phyloP scores from a whole-genome alignment of 2,888 invertebrate genomes.

The Macaria notata region DNA sequence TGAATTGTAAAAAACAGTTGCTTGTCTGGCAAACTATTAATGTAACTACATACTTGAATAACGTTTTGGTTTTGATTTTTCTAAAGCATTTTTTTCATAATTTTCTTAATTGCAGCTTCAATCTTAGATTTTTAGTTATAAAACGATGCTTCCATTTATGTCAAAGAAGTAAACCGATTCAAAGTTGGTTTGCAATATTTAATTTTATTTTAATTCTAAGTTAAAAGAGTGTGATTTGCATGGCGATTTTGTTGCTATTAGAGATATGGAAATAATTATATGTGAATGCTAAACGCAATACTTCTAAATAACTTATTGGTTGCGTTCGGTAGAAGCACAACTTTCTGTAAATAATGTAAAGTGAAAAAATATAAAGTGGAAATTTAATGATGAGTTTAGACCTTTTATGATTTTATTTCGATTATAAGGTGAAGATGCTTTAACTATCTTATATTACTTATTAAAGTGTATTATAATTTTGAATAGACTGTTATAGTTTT shows the following conservation, averaged over 20 bases:
- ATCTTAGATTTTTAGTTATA: conserved; percentile 68
- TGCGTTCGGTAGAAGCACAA: conserved; percentile 58
- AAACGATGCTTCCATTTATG: conserved; percentile 82
- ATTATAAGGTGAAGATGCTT: conserved; percentile 81
- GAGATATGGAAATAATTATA: conserved; percentile 54
- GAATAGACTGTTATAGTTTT: conserved; percentile 82
- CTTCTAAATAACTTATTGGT: conserved; percentile 70
- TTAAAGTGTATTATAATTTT: conserved; percentile 80
- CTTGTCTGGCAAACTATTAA: conserved; percentile 30
- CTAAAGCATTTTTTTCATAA: conserved; percentile 19
- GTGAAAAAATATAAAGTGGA: conserved; percentile 62
- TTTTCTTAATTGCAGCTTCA: conserved; percentile 30
- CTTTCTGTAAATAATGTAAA: conserved; percentile 72
- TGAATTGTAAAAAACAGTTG: conserved; percentile 51
- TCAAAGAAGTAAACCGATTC: conserved; percentile 78
- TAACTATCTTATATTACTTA: conserved; percentile 79
- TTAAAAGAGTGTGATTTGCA: conserved; percentile 78
- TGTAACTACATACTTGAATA: background rate
- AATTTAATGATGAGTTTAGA: conserved; percentile 65
- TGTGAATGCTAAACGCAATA: conserved; percentile 64
- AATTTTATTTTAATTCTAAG: conserved; percentile 66
- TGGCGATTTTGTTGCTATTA: conserved; percentile 77
- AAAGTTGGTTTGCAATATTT: conserved; percentile 73
- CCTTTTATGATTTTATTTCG: conserved; percentile 78
- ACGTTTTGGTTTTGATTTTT: conserved; percentile 2